These are phyloP conservation scores for Pristionchus fissidentatus DNA, from an alignment of 2,888 invertebrate genomes.

Conservation along the genomic window DNA sequence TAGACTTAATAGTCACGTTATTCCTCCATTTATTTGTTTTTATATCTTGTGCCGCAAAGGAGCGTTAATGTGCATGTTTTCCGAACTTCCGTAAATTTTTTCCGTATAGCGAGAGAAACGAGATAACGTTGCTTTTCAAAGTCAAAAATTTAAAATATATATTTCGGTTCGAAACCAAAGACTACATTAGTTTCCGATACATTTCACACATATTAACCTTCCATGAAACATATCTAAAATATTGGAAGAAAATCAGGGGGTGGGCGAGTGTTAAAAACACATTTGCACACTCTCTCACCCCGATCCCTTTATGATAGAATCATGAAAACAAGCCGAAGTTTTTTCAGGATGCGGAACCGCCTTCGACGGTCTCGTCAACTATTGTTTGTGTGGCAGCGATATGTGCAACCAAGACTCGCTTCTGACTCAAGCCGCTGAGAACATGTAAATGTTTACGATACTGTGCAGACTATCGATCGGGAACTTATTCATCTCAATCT, in stretches of 20 bases:
- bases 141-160: no score
- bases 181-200: no score
- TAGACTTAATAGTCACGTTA: no score
- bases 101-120: no score
- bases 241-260: no score
- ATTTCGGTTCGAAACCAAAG: no score
- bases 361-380: constrained; percentile 69
- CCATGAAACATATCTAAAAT: neutral
- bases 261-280: no score
- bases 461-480: neutral
- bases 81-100: no score
- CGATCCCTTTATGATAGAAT: neutral
- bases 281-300: neutral
- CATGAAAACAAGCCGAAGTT: neutral
- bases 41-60: no score
- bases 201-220: neutral
- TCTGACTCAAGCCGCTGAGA: constrained; percentile 61
- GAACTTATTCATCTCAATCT: neutral
- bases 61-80: no score
- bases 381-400: constrained; percentile 65
- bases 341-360: constrained; percentile 64
- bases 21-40: no score
- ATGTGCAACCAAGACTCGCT: constrained; percentile 64
- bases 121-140: no score
- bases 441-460: constrained; percentile 57